These are phyloP conservation scores for Octodonta nipae DNA, from an alignment of 2,888 invertebrate species.

Conservation along the genomic window DNA sequence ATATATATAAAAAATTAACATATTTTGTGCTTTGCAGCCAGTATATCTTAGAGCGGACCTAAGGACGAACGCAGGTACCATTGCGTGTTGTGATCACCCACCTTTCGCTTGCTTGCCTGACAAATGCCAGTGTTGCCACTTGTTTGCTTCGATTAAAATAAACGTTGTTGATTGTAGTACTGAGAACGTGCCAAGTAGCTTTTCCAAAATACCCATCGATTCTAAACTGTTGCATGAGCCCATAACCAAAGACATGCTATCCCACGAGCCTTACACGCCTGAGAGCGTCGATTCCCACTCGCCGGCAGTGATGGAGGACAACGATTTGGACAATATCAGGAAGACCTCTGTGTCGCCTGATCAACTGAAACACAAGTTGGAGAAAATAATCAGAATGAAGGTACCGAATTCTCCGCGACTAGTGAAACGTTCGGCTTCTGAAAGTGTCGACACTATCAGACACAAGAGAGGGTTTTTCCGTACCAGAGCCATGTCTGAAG, in stretches of 20 bases:
- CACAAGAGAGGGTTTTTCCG: constrained; percentile 14
- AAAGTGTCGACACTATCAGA: constrained; percentile 15
- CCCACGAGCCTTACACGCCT: constrained; percentile 66
- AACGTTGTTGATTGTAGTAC: constrained; percentile 34
- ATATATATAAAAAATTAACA: no score
- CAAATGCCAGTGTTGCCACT: constrained; percentile 36
- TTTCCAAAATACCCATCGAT: constrained; percentile 26
- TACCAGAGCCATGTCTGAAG: constrained; percentile 27
- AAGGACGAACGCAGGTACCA: constrained; percentile 62
- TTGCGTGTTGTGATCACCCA: constrained; percentile 44
- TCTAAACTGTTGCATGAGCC: constrained; percentile 41
- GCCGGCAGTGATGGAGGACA: constrained; percentile 44
- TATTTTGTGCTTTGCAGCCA: constrained; percentile 50
- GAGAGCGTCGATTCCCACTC: constrained; percentile 68
- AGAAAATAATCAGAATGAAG: constrained; percentile 31
- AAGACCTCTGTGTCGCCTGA: constrained; percentile 44
- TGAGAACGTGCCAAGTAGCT: constrained; percentile 23
- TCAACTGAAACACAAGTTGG: constrained; percentile 48
- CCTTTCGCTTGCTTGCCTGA: constrained; percentile 38
- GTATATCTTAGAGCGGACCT: constrained; percentile 63
- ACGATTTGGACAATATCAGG: constrained; percentile 18
- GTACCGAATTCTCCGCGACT: constrained; percentile 17
- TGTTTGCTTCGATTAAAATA: constrained; percentile 34
- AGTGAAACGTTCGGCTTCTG: constrained; percentile 25
- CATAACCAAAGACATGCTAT: constrained; percentile 35